Base-by-base conservation (phyloP, 2,888 invertebrate species). In the Mythimna ferrago region DNA sequence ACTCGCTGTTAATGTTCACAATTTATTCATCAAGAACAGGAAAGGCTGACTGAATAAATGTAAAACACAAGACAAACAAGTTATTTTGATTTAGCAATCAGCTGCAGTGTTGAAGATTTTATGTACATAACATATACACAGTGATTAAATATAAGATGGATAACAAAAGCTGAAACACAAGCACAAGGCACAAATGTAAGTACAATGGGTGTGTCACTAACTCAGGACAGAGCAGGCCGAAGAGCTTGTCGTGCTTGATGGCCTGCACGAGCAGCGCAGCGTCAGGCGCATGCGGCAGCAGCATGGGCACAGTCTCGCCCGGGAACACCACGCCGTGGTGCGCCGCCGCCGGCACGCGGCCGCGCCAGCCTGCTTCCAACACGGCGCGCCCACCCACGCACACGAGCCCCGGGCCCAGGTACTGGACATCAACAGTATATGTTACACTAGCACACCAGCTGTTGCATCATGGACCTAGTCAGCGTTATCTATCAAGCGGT, bases 241-340 rank as follows among this genome's bases (percentile, higher is more conserved):
- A 96, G 9, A 96, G 89, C 67, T 93, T 91, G 78, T 95, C 92
- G 1, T 85, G 71, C 5, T 84, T 80, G 62, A 95, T 89, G 60
- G 91, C 89, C 5, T 80, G 65, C 1, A 82, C 73, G 14, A 94
- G 85, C n/a, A 91, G 61, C 16, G 78, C 78, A 3, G 90, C 89
- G 76, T 94, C 93, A 57, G 86, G 83, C 0, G 83, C 73, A 80
- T 92, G 84, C 35, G 88, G 85, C 81, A 96, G 88, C 83, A 95
- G 87, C 94, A 96, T 92, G 76, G 96, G 96, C 83, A 96, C 94
- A 0, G 93, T 94, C 90, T 96, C 96, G 11, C 96, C 96, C 2
- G 96, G 96, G 89, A 96, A 96, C 86, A 96, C 93, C 53, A 91
- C 90, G 48, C 93, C 92, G 75, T 90, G 92, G 86, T 94, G 94